These are phyloP conservation scores for Perdita meconis DNA, from an alignment of 2,888 invertebrate species.

Conservation along the genomic window DNA sequence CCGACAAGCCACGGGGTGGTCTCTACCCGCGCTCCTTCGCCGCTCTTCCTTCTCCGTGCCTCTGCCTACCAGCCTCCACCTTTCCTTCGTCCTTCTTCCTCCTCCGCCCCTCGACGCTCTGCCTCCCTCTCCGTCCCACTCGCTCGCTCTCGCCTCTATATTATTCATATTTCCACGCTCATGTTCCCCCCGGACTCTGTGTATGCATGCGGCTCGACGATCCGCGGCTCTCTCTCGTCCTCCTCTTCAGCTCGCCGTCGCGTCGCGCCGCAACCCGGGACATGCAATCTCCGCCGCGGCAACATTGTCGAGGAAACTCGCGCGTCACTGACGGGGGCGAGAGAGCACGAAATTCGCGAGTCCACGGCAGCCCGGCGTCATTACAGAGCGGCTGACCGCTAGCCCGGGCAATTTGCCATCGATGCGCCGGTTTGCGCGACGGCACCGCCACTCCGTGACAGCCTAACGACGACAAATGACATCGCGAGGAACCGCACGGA, in stretches of 20 bases:
- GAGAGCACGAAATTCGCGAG: conserved; percentile 37
- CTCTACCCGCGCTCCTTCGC: conserved; percentile 79
- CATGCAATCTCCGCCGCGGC: conserved; percentile 56
- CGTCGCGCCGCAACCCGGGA: conserved; percentile 54
- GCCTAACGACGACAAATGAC: conserved; percentile 42
- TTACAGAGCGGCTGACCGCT: conserved; percentile 1
- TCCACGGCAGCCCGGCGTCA: conserved; percentile 1
- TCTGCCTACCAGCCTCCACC: conserved; percentile 63
- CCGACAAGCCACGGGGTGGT: conserved; percentile 84
- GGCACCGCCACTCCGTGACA: conserved; percentile 18
- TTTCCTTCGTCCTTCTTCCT: conserved; percentile 59
- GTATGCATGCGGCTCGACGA: conserved; percentile 59
- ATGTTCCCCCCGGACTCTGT: conserved; percentile 61
- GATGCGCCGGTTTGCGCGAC: conserved; percentile 5
- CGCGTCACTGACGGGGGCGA: background rate
- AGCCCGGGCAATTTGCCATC: conserved; percentile 23
- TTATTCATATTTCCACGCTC: conserved; percentile 81
- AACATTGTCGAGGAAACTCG: conserved; percentile 53
- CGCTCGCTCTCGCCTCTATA: conserved; percentile 70
- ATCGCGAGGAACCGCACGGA: conserved; percentile 16
- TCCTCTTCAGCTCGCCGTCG: conserved; percentile 52
- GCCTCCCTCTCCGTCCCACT: conserved; percentile 55
- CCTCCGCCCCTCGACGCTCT: conserved; percentile 48
- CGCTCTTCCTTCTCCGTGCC: conserved; percentile 65
- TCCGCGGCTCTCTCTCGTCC: conserved; percentile 51